phyloP scores from a whole-genome alignment of 2,113 vertebrate species.

The Urocynchramus pylzowi region DNA sequence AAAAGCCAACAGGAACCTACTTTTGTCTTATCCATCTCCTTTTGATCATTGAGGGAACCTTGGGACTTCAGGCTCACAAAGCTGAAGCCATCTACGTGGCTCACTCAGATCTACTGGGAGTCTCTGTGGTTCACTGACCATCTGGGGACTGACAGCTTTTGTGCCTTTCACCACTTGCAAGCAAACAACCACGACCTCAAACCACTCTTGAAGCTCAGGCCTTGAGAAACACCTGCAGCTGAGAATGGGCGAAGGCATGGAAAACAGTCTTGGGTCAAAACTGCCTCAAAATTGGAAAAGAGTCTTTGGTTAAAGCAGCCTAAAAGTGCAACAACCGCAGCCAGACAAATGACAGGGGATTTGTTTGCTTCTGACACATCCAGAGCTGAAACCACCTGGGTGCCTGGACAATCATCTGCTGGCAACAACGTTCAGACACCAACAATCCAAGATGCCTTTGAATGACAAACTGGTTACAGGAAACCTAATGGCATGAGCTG shows the following conservation, averaged over 20 bases:
- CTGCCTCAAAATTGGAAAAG: background rate
- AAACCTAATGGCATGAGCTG: background rate
- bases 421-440: background rate
- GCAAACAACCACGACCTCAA: background rate
- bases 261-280: background rate
- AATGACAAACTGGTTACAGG: background rate
- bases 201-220: background rate
- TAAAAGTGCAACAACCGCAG: background rate
- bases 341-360: background rate
- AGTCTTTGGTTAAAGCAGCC: background rate
- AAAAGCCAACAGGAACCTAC: background rate
- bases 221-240: background rate
- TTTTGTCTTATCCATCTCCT: background rate
- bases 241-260: background rate
- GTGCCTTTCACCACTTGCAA: background rate
- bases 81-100: background rate
- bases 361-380: background rate
- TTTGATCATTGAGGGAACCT: background rate
- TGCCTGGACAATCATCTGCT: constrained; percentile 1
- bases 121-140: background rate
- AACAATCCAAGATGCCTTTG: background rate
- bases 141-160: background rate
- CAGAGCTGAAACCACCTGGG: background rate
- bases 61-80: background rate
- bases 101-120: background rate